Evolutionary conservation across 2,113 vertebrate species (phyloP).

Genomic region (Vulpes vulpes): DNA sequence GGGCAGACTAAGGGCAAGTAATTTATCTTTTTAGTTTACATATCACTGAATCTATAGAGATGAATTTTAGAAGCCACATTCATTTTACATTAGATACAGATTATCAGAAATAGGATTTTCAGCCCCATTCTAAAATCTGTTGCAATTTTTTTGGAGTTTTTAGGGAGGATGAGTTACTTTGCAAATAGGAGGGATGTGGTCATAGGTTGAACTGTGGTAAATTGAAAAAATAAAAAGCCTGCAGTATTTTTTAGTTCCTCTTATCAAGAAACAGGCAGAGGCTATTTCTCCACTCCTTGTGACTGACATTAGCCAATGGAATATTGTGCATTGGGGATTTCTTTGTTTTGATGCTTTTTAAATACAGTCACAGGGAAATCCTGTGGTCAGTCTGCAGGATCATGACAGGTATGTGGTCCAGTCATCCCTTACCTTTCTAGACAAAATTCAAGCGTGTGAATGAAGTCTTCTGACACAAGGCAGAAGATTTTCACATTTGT

Average conservation of each 20-base stretch:
- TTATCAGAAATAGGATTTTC: not conserved
- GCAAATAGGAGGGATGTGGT: not conserved
- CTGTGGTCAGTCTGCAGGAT: not conserved
- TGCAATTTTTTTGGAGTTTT: not conserved
- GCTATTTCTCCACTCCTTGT: not conserved
- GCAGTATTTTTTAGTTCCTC: not conserved
- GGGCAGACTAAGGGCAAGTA: not conserved
- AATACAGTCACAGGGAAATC: not conserved
- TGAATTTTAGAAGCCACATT: not conserved
- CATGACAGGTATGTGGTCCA: not conserved
- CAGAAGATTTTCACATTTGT: not conserved
- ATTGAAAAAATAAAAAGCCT: not conserved
- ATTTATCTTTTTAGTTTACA: not conserved
- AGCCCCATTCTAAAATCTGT: not conserved
- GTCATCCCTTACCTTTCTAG: not conserved
- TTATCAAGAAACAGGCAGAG: not conserved
- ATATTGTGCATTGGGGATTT: not conserved
- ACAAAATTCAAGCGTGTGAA: not conserved
- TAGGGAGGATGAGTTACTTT: not conserved
- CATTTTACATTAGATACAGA: not conserved
- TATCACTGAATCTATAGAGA: not conserved
- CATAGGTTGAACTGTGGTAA: not conserved
- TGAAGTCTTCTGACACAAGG: not conserved
- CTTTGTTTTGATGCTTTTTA: not conserved
- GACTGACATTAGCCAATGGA: not conserved